Conservation (phyloP, 1,140 invertebrate species). For the Glossosoma conforme region DNA sequence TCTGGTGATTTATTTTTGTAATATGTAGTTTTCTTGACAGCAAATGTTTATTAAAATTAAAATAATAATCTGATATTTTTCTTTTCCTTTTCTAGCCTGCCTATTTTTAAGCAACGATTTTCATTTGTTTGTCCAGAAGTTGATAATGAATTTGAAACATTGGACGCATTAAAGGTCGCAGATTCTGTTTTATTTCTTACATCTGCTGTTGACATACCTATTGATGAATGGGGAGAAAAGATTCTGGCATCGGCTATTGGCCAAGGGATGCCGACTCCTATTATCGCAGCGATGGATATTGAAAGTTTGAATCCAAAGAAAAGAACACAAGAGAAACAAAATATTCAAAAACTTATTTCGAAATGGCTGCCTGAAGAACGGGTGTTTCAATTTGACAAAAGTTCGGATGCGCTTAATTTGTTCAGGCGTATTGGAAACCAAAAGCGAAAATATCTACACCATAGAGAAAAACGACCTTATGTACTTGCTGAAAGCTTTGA, state of each 20-base stretch:
- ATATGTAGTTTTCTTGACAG: not conserved
- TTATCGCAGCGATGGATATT: slow-evolving; percentile 72
- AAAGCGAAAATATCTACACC: slow-evolving; percentile 68
- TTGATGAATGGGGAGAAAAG: slow-evolving; percentile 73
- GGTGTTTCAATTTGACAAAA: slow-evolving; percentile 68
- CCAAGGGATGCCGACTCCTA: slow-evolving; percentile 78
- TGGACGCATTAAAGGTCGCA: slow-evolving; percentile 82
- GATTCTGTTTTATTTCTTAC: slow-evolving; percentile 76
- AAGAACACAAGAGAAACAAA: slow-evolving; percentile 67
- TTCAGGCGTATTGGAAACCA: slow-evolving; percentile 75
- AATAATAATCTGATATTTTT: too few species aligned
- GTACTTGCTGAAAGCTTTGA: slow-evolving; percentile 74
- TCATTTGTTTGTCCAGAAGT: slow-evolving; percentile 68
- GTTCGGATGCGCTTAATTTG: slow-evolving; percentile 71
- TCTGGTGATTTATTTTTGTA: not conserved
- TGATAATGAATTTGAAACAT: slow-evolving; percentile 64
- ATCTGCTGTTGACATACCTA: slow-evolving; percentile 56
- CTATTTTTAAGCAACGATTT: slow-evolving; percentile 81
- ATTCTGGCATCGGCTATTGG: slow-evolving; percentile 68
- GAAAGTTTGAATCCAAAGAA: slow-evolving; percentile 68
- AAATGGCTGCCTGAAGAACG: slow-evolving; percentile 83
- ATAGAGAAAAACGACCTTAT: slow-evolving; percentile 73
- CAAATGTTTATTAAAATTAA: too few species aligned
- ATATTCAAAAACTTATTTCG: slow-evolving; percentile 67
- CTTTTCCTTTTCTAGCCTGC: slow-evolving; percentile 55